These are phyloP conservation scores for Cisticola juncidis DNA, from an alignment of 2,113 vertebrate genomes.

Conservation along the genomic window DNA sequence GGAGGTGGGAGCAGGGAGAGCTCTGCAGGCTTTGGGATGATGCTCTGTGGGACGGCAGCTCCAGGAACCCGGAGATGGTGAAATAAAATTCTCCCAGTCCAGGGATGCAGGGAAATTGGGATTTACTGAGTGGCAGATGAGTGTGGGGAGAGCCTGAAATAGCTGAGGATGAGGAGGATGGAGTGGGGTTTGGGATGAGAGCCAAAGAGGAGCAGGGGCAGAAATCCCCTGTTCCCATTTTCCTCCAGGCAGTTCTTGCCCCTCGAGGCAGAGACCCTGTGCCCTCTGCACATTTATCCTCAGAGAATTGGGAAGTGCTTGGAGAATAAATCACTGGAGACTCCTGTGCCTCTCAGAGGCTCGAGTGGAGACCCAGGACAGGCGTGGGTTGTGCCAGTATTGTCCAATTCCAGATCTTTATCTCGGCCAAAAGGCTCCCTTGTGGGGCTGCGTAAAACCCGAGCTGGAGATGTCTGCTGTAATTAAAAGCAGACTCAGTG, in stretches of 20 bases:
- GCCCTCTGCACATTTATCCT: not conserved
- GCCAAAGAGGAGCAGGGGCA: not conserved
- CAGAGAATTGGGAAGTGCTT: not conserved
- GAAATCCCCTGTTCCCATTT: not conserved
- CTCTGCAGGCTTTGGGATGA: not conserved
- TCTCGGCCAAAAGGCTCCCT: constrained; percentile 35
- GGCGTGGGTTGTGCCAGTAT: not conserved
- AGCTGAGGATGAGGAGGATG: not conserved
- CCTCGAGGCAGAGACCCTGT: rapidly evolving
- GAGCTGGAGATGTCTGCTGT: not conserved
- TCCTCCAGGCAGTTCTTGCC: rapidly evolving
- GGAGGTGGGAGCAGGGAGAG: not conserved
- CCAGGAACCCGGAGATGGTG: not conserved
- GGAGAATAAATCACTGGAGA: not conserved
- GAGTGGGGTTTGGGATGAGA: not conserved
- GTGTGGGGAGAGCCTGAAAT: not conserved
- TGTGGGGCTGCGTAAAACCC: not conserved
- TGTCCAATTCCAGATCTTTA: constrained; percentile 36
- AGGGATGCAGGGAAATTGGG: rapidly evolving
- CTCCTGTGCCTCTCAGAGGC: not conserved
- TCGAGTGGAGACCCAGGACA: not conserved
- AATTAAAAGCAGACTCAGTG: constrained; percentile 18
- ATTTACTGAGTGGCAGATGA: rapidly evolving
- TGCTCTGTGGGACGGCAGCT: rapidly evolving
- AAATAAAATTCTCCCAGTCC: not conserved